A percentile compares a stretch with the other conserved stretches of the same genome.
Evolutionary conservation across 2,797 vertebrate species (phyloP).

Genomic region (Lycodopsis pacificus): DNA sequence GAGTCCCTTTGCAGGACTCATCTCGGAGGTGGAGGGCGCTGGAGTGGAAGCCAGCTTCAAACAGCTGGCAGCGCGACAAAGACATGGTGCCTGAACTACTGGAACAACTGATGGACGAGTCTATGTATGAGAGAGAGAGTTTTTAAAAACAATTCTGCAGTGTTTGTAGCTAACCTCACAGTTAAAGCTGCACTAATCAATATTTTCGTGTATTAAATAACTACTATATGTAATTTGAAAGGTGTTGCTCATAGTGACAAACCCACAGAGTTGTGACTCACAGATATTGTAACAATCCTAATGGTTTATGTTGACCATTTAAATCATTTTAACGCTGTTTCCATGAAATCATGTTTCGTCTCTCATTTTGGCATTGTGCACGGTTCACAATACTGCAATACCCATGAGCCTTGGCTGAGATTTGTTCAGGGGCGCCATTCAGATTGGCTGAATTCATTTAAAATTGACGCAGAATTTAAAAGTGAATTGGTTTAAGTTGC

Average conservation of each 20-base stretch:
- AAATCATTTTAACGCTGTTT: neutral
- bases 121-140: conserved; percentile 64
- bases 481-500: neutral
- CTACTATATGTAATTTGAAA: neutral
- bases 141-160: neutral
- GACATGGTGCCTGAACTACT: conserved; percentile 71
- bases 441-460: neutral
- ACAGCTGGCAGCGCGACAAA: conserved; percentile 80
- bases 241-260: neutral
- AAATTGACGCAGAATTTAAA: neutral
- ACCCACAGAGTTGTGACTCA: no score
- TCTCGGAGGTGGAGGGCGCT: conserved; percentile 74
- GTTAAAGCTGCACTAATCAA: neutral
- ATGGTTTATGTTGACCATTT: neutral
- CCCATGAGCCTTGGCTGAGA: neutral
- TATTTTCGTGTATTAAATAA: neutral
- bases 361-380: neutral
- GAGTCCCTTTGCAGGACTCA: conserved; percentile 60
- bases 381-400: neutral
- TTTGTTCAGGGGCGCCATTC: neutral
- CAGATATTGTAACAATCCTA: neutral
- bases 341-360: neutral
- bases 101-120: conserved; percentile 64
- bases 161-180: neutral
- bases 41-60: conserved; percentile 74